Evolutionary conservation across 2,797 vertebrate genomes (phyloP).

Genomic region (Zonotrichia albicollis): DNA sequence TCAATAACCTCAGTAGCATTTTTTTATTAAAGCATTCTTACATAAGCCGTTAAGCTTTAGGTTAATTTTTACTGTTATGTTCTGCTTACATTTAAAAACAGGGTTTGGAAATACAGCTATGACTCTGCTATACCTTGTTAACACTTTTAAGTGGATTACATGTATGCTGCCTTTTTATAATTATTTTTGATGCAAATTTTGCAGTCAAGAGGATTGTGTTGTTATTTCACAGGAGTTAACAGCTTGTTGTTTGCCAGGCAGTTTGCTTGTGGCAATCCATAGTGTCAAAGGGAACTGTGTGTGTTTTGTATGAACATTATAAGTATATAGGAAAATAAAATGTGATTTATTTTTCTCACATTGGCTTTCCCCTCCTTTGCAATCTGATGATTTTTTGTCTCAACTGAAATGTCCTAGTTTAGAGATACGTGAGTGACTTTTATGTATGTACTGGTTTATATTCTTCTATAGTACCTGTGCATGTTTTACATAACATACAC

Average conservation of each 20-base stretch:
- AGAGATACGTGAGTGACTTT: neutral
- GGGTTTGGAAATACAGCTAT: slow-evolving; percentile 50
- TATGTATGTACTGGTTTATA: neutral
- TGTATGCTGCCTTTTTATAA: neutral
- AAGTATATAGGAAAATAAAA: slow-evolving; percentile 58
- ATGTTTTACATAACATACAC: neutral
- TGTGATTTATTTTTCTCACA: neutral
- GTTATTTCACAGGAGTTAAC: neutral
- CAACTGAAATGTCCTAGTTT: neutral
- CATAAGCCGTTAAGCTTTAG: slow-evolving; percentile 81
- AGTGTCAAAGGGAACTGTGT: slow-evolving; percentile 2
- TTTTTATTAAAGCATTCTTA: slow-evolving; percentile 79
- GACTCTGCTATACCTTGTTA: slow-evolving; percentile 18
- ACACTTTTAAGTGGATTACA: neutral
- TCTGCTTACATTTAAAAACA: slow-evolving; percentile 52
- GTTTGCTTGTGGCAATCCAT: slow-evolving; percentile 36
- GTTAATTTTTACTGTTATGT: slow-evolving; percentile 79
- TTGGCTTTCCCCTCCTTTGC: neutral
- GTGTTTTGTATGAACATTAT: neutral
- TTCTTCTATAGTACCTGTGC: neutral
- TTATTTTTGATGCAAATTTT: neutral
- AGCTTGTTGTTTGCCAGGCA: neutral
- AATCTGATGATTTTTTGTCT: neutral
- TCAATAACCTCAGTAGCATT: slow-evolving; percentile 74
- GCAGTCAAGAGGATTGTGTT: neutral